phyloP scores from a whole-genome alignment of 2,797 vertebrate species.

The Hoplostethus atlanticus region DNA sequence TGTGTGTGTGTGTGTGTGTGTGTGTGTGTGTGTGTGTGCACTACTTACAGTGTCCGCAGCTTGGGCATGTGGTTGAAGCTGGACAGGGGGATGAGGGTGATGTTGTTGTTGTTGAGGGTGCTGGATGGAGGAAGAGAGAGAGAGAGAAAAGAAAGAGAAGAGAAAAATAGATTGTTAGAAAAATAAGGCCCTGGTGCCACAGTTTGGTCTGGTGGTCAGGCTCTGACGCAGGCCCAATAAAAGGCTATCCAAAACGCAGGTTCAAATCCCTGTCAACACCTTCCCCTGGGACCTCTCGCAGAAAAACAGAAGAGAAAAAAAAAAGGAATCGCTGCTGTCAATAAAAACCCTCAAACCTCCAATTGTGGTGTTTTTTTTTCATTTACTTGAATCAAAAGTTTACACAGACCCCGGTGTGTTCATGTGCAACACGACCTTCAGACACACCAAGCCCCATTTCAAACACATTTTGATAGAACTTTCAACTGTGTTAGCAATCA shows the following conservation, averaged over 20 bases:
- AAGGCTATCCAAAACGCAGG: constrained; percentile 2
- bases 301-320: not conserved
- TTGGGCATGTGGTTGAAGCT: constrained; percentile 99
- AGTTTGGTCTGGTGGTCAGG: constrained; percentile 33
- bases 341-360: not conserved
- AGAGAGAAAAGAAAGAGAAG: constrained; percentile 16
- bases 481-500: not conserved
- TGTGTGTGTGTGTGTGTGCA: constrained; percentile 6
- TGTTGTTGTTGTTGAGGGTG: constrained; percentile 99
- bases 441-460: no score
- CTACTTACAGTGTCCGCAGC: constrained; percentile 98
- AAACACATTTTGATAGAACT: no score
- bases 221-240: constrained; percentile 38
- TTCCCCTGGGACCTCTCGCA: constrained; percentile 1
- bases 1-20: constrained; percentile 11
- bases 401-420: no score
- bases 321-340: not conserved
- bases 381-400: no score
- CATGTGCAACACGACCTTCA: no score
- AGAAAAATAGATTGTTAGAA: constrained; percentile 54
- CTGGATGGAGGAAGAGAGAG: constrained; percentile 79
- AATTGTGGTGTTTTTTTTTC: not conserved
- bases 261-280: constrained; percentile 37
- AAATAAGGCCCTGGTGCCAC: constrained; percentile 35
- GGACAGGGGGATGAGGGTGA: constrained; percentile 96